Evolutionary conservation across 2,888 invertebrate species (phyloP), one percentile per base, ranked within the genome.

Genomic region (Leucophenga montana): DNA sequence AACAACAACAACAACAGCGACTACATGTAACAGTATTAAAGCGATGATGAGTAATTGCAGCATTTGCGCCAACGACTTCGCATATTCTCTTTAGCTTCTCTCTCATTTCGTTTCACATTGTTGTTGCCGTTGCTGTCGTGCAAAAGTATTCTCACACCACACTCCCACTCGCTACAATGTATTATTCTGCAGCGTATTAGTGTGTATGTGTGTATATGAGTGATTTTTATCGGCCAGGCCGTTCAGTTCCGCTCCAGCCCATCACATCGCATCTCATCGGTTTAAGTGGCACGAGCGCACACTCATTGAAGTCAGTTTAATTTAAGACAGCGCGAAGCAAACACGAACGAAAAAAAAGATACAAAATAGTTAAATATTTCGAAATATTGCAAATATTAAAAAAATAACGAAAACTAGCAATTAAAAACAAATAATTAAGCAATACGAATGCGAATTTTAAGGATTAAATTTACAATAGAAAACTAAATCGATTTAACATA

Each of bases 231-330:
- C 39, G 39, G 39, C 1, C 27, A 14, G 39, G 39, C 1, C 27
- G 27, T 57, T 31, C 20, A 27, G 27, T 57, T 53, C 56, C 11
- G 16, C 44, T 62, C 11, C 39, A 44, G 44, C 33, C 44, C 44
- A 39, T 39, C 39, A 8, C 39, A 5, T 27, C 27, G 27, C 39
- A 39, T 39, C 39, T 1, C 39, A 39, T 39, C 39, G 39, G 73
- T 68, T 75, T 75, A 61, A 73, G 67, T 48, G 56, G 71, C 68
- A 65, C 20, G 57, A 54, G 57, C 75, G 44, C 61, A 18, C 61
- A 39, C 44, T 39, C 61, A 39, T 61, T 61, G 11, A 61, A 75
- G 75, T 75, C 73, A 75, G 71, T 75, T 75, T 18, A 66, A 72
- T 66, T 72, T 68, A 74, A 68, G 71, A 61, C 73, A 69, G 59